These are phyloP conservation scores for Celastrina argiolus DNA, from an alignment of 2,888 invertebrate genomes.

Conservation along the genomic window DNA sequence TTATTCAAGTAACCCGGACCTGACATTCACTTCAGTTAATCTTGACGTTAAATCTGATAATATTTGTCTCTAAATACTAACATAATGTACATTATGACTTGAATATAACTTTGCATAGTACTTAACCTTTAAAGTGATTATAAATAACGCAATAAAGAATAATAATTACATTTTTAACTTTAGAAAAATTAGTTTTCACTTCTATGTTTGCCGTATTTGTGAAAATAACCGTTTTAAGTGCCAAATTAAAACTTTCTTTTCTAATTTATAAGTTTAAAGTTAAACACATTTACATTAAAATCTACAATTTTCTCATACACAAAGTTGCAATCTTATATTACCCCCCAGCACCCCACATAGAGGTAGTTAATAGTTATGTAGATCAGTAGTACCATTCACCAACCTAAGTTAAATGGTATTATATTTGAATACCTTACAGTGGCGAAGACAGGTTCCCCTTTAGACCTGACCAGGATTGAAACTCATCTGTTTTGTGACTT, in stretches of 20 bases:
- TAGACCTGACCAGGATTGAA: too few species aligned
- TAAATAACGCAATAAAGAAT: neutral
- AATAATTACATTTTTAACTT: conserved; percentile 25
- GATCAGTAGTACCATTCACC: too few species aligned
- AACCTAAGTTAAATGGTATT: too few species aligned
- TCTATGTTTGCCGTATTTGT: neutral
- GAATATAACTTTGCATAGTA: neutral
- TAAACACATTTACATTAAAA: neutral
- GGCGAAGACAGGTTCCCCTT: too few species aligned
- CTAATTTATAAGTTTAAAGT: neutral
- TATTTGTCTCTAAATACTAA: neutral
- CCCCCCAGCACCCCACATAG: too few species aligned
- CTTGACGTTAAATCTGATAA: conserved; percentile 5
- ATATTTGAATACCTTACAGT: too few species aligned
- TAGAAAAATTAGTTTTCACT: neutral
- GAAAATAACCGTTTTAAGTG: neutral
- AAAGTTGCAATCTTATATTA: too few species aligned
- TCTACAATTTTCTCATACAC: too few species aligned
- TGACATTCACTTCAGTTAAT: conserved; percentile 2
- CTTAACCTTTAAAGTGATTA: conserved; percentile 6
- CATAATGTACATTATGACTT: neutral
- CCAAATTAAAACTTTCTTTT: neutral
- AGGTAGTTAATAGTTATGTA: too few species aligned
- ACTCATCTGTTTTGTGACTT: too few species aligned
- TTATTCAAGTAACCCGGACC: conserved; percentile 3